Base-by-base conservation (phyloP, 2,797 vertebrate genomes). In the Macropodus opercularis region DNA sequence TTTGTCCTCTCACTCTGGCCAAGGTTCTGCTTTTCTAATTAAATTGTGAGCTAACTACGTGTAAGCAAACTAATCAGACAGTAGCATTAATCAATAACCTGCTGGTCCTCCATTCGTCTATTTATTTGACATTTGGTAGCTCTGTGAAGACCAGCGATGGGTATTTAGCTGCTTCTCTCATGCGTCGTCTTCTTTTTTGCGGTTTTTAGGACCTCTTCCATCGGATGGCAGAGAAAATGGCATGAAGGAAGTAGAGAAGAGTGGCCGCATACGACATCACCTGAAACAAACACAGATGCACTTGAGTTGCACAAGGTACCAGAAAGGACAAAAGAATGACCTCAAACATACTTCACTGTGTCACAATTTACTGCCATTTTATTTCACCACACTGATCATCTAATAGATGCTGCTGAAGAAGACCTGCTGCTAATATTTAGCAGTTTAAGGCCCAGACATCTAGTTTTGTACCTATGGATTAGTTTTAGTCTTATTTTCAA, bases 181-280 rank as follows among this genome's bases (percentile, higher is more conserved):
- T 48, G 49, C 8, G 8, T 21, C 19, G 3, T 50, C 1, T 13
- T 55, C 24, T 21, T 49, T 47, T 48, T 58, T 7, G n/a, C 47
- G 51, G 50, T 29, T 32, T 6, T 78, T 71, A 90, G 41, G 77
- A 70, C 8, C 72, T 87, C 57, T 71, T 90, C 89, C 91, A 92
- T 67, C 90, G 72, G 21, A 86, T 78, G 34, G 81, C 85, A 2
- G 90, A 92, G 67, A 92, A 84, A 66, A 92, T 75, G 55, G 89
- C 46, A 1, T 92, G 91, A 10, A 91, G 4, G 60, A 89, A 85
- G 80, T 93, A 92, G 49, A 91, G 70, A 17, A 92, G 78, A 5
- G 89, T 91, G 55, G 85, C 80, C 17, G 85, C 0, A 1, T 57
- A 83, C 8, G 87, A 89, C 89, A 92, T 90, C 48, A 92, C 91